Evolutionary conservation across 92 coral and sea anemone genomes (phyloP).

Genomic region (Isaurus tuberculatus): DNA sequence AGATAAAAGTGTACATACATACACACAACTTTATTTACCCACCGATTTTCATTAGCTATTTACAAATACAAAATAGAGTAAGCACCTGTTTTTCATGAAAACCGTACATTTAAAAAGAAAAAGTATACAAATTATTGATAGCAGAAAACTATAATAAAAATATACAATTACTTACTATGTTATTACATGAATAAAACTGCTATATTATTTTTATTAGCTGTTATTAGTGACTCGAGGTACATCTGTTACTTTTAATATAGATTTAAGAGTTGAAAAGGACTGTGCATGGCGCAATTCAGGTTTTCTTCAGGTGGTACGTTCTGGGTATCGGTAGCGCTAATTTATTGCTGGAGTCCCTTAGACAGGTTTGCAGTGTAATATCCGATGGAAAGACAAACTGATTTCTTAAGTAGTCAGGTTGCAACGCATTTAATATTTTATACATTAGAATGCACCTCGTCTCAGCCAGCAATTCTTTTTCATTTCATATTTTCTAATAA

Average conservation of each 20-base stretch:
- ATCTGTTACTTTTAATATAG: not conserved
- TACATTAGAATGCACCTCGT: not conserved
- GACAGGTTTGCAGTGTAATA: not conserved
- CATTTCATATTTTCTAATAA: constrained; percentile 17
- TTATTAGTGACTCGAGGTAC: not conserved
- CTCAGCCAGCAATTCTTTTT: constrained; percentile 17
- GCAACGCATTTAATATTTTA: constrained; percentile 36
- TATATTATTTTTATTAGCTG: not conserved
- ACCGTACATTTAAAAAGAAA: not conserved
- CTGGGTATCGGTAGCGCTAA: constrained; percentile 14
- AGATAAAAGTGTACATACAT: no score
- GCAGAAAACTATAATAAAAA: no score
- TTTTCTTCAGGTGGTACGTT: not conserved
- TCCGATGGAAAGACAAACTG: no score
- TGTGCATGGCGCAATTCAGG: not conserved
- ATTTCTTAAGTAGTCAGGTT: constrained; percentile 29
- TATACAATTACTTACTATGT: not conserved
- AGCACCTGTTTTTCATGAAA: not conserved
- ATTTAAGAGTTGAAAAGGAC: not conserved
- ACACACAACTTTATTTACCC: not conserved
- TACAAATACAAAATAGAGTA: not conserved
- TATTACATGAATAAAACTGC: no score
- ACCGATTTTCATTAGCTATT: not conserved
- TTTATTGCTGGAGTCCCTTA: not conserved
- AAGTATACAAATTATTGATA: not conserved